Conservation (phyloP, 1,140 invertebrate species). For the Trigoniulus corallinus region DNA sequence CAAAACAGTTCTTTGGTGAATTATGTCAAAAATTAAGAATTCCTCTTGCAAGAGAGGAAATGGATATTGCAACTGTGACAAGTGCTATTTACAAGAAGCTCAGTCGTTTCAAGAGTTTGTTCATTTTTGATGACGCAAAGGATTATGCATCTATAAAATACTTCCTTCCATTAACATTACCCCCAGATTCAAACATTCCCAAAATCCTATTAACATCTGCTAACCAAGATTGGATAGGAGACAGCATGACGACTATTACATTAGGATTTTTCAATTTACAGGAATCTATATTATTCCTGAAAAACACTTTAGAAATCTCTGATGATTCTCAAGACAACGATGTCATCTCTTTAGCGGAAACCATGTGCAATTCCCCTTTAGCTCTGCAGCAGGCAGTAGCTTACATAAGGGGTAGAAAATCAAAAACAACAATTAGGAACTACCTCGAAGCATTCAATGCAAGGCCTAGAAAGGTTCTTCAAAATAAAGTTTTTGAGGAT, state of each 20-base stretch:
- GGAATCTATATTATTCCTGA: slow-evolving; percentile 13
- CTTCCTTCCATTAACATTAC: slow-evolving; percentile 12
- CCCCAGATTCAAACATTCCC: slow-evolving; percentile 5
- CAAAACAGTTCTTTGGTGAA: too few relatives aligned
- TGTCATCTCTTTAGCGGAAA: slow-evolving; percentile 8
- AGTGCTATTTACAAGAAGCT: too few relatives aligned
- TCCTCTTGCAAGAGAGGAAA: too few relatives aligned
- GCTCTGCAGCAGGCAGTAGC: slow-evolving; percentile 12
- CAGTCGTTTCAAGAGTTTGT: too few relatives aligned
- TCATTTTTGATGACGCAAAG: slow-evolving; percentile 17
- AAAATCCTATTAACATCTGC: slow-evolving; percentile 13
- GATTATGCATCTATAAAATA: slow-evolving; percentile 9
- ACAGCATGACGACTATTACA: slow-evolving; percentile 3
- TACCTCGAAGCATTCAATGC: slow-evolving; percentile 9
- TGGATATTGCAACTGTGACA: too few relatives aligned
- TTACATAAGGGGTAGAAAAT: slow-evolving; percentile 8
- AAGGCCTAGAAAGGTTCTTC: background rate
- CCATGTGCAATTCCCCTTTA: slow-evolving; percentile 12
- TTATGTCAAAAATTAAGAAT: too few relatives aligned
- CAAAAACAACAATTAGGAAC: slow-evolving; percentile 6
- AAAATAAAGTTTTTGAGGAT: slow-evolving; percentile 1
- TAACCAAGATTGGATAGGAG: slow-evolving; percentile 12
- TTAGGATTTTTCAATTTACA: slow-evolving; percentile 9
- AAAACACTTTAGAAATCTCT: slow-evolving; percentile 10
- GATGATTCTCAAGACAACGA: slow-evolving; percentile 9